Evolutionary conservation across 2,888 invertebrate species (phyloP).

Genomic region (Chesias legatella): DNA sequence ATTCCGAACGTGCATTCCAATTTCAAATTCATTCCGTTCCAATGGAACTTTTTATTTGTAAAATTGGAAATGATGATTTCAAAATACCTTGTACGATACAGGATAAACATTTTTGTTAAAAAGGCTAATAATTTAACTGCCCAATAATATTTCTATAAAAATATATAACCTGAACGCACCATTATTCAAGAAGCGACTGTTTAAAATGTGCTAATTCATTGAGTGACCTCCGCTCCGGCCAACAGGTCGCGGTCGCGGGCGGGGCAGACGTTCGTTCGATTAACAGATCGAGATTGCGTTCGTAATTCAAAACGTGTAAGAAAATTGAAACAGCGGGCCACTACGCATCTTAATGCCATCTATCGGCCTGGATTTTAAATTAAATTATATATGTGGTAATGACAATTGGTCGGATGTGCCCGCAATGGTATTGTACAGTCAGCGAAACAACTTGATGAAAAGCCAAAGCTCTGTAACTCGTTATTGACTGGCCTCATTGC

Average conservation of each 20-base stretch:
- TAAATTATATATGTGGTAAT: conserved; percentile 42
- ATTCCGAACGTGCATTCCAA: conserved; percentile 16
- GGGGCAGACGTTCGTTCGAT: conserved; percentile 52
- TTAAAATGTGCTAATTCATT: conserved; percentile 16
- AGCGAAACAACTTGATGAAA: too few relatives aligned
- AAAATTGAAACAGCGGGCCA: conserved; percentile 76
- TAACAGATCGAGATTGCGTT: conserved; percentile 60
- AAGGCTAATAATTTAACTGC: too few relatives aligned
- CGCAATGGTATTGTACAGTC: too few relatives aligned
- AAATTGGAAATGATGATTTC: too few relatives aligned
- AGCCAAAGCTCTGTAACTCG: too few relatives aligned
- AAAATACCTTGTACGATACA: too few relatives aligned
- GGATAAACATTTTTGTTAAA: too few relatives aligned
- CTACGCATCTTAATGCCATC: conserved; percentile 44
- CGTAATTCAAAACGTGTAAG: conserved; percentile 68
- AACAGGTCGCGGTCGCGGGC: conserved; percentile 65
- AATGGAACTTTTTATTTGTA: neutral
- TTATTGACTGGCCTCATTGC: too few relatives aligned
- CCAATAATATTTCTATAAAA: too few relatives aligned
- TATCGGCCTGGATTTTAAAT: conserved; percentile 52
- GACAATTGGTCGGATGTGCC: conserved; percentile 16
- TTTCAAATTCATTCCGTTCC: conserved; percentile 7
- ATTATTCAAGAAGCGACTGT: conserved; percentile 6
- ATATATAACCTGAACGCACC: too few relatives aligned
- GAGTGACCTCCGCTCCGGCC: conserved; percentile 36